These are phyloP conservation scores for Galleria mellonella DNA, from an alignment of 1,140 invertebrate genomes.

Conservation along the genomic window DNA sequence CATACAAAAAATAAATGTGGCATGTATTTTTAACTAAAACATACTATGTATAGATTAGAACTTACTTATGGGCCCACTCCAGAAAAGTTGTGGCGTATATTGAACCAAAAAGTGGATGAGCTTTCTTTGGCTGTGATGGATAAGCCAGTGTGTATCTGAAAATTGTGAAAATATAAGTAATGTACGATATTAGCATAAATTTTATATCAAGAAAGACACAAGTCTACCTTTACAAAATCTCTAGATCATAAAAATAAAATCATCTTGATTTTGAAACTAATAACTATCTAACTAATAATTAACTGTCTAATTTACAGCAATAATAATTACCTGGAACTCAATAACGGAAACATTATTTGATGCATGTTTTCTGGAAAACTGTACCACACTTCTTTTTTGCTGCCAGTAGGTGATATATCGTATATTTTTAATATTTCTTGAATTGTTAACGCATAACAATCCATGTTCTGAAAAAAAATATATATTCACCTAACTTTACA, in stretches of 20 bases:
- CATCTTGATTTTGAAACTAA: too few relatives aligned
- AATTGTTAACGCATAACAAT: conserved; percentile 83
- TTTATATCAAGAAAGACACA: too few relatives aligned
- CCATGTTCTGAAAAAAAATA: conserved; percentile 75
- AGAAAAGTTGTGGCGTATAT: conserved; percentile 78
- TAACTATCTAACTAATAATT: too few relatives aligned
- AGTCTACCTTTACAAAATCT: too few relatives aligned
- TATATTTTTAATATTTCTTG: conserved; percentile 84
- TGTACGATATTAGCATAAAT: too few relatives aligned
- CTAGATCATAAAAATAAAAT: too few relatives aligned
- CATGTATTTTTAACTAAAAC: too few relatives aligned
- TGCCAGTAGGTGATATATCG: conserved; percentile 78
- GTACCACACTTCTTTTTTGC: conserved; percentile 79
- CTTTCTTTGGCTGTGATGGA: conserved; percentile 60
- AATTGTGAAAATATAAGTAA: conserved; percentile 7
- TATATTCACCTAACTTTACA: conserved; percentile 23
- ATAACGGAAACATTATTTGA: conserved; percentile 82
- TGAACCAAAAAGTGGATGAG: conserved; percentile 79
- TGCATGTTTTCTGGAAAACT: conserved; percentile 79
- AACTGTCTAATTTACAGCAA: too few relatives aligned
- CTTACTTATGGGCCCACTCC: conserved; percentile 83
- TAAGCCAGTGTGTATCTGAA: conserved; percentile 62
- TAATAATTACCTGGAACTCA: conserved; percentile 77
- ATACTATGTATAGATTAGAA: conserved; percentile 4
- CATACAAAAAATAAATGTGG: too few relatives aligned